Conservation (phyloP, 2,797 vertebrate genomes). For the Gallinago nigripennis region DNA sequence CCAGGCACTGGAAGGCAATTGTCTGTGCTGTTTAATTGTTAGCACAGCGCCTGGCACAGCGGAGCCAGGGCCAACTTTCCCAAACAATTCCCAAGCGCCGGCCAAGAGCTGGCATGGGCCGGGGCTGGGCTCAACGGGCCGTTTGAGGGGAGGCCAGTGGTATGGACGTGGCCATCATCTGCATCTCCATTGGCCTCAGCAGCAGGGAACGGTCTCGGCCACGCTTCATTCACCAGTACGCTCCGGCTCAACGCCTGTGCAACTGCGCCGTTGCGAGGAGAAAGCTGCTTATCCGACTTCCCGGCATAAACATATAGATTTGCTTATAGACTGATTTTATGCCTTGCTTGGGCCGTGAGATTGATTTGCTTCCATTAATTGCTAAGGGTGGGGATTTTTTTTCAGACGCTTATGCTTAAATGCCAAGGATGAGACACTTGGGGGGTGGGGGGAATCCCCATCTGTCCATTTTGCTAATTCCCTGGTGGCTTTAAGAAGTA, state of each 20-base stretch:
- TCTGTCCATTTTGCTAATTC: not conserved
- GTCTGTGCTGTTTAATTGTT: constrained; percentile 44
- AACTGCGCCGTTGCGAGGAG: not conserved
- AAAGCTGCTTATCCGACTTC: not conserved
- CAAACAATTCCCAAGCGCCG: not conserved
- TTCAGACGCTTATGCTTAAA: not conserved
- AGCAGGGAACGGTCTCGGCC: rapidly evolving
- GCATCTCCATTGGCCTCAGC: not conserved
- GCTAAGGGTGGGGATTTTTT: rapidly evolving
- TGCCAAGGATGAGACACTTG: not conserved
- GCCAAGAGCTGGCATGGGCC: constrained; percentile 26
- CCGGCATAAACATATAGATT: rapidly evolving
- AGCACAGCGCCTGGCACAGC: constrained; percentile 19
- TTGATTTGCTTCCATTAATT: not conserved
- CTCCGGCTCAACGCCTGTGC: not conserved
- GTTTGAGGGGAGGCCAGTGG: not conserved
- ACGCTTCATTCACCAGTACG: not conserved
- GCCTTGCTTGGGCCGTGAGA: not conserved
- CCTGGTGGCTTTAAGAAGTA: not conserved
- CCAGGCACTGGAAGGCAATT: constrained; percentile 43
- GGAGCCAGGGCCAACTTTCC: not conserved
- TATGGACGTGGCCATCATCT: rapidly evolving
- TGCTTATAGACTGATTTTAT: not conserved
- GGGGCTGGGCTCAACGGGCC: not conserved
- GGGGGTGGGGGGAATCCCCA: rapidly evolving